These are phyloP conservation scores for Psylliodes chrysocephalus DNA, from an alignment of 2,888 invertebrate species.

Conservation along the genomic window DNA sequence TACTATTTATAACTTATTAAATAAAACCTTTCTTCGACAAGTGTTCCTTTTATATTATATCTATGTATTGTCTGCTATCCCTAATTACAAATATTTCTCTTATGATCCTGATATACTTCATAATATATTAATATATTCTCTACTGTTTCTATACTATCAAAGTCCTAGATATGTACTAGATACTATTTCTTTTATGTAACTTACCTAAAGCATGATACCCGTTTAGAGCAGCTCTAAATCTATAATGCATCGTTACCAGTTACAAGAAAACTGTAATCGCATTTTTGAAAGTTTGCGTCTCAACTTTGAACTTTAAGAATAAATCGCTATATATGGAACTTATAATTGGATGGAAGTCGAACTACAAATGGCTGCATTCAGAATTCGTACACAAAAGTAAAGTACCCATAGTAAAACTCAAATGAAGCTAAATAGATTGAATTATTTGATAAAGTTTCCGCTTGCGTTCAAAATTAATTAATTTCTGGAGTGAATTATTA, in stretches of 20 bases:
- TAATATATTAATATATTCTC: too few relatives aligned
- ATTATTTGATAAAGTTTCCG: constrained; percentile 28
- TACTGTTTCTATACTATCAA: too few relatives aligned
- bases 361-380: constrained; percentile 12
- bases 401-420: constrained; percentile 17
- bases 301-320: constrained; percentile 23
- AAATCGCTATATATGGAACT: constrained; percentile 23
- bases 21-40: too few relatives aligned
- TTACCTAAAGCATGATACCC: too few relatives aligned
- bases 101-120: too few relatives aligned
- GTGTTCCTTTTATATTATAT: too few relatives aligned
- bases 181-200: too few relatives aligned
- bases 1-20: too few relatives aligned
- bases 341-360: constrained; percentile 18
- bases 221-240: too few relatives aligned
- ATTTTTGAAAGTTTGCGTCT: constrained; percentile 19
- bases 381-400: constrained; percentile 13
- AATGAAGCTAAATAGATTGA: constrained; percentile 24
- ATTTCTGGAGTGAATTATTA: constrained; percentile 22
- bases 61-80: too few relatives aligned
- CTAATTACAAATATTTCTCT: too few relatives aligned
- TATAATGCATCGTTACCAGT: background rate
- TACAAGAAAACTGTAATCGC: constrained; percentile 2
- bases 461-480: constrained; percentile 17
- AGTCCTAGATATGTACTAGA: too few relatives aligned